phyloP scores from a whole-genome alignment of 2,113 vertebrate genomes.

The Plotosus lineatus region DNA sequence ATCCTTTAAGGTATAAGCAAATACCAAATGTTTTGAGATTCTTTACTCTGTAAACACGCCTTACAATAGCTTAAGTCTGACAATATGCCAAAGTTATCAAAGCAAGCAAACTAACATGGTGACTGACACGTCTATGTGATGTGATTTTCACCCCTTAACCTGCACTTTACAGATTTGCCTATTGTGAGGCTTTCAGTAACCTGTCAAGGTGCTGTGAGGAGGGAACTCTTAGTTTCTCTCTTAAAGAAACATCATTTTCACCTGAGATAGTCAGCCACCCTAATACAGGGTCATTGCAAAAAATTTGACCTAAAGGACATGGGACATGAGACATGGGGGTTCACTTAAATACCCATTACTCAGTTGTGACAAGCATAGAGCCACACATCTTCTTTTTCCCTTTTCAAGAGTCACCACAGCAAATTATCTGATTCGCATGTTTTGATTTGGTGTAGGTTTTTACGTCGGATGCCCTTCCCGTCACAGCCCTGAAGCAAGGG shows the following conservation, averaged over 20 bases:
- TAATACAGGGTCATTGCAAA: slow-evolving; percentile 70
- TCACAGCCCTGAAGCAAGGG: no score
- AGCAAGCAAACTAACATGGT: slow-evolving; percentile 74
- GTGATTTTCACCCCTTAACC: slow-evolving; percentile 63
- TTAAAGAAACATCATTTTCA: slow-evolving; percentile 69
- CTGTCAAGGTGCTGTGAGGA: slow-evolving; percentile 52
- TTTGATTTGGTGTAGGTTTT: no score
- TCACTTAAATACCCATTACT: slow-evolving; percentile 70
- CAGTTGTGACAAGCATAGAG: slow-evolving; percentile 56
- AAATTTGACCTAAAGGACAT: slow-evolving; percentile 67
- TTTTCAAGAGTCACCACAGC: no score
- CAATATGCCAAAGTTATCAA: slow-evolving; percentile 76
- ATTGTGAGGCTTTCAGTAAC: slow-evolving; percentile 57
- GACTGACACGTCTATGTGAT: slow-evolving; percentile 74
- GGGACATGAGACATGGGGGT: slow-evolving; percentile 61
- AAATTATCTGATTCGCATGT: background rate
- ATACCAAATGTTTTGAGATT: slow-evolving; percentile 95
- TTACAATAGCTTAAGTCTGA: slow-evolving; percentile 79
- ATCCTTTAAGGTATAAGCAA: slow-evolving; percentile 96
- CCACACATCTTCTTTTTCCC: background rate
- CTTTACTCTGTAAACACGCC: slow-evolving; percentile 91
- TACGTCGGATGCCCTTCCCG: no score
- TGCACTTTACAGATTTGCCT: slow-evolving; percentile 53
- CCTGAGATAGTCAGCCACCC: slow-evolving; percentile 67
- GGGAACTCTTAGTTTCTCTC: slow-evolving; percentile 52